Evolutionary conservation across 2,113 vertebrate species (phyloP), one percentile per base, ranked within the genome.

Genomic region (Tonatia bakeri): DNA sequence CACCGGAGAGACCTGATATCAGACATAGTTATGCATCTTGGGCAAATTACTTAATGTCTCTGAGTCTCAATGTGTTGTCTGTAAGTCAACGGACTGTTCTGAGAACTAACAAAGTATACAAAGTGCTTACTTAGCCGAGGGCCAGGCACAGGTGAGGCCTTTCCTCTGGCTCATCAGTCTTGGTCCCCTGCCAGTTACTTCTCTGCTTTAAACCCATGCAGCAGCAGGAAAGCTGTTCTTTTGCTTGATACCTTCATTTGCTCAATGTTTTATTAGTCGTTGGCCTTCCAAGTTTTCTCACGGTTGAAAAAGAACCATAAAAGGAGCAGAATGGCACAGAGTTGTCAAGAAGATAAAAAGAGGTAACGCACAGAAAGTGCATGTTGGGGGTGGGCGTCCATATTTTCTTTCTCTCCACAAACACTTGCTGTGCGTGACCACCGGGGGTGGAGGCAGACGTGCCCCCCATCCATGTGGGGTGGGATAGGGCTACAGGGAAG

Each of bases 241-340:
- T 69, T 76, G 43, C 38, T 50, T 93, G 28, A 33, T 87, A 80
- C 14, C 69, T 91, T 96, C 38, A 67, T 80, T 94, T 72, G 31
- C 87, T 95, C 56, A 89, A 70, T 43, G 72, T 92, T 95, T 94
- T 75, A 79, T 64, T 19, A 65, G 15, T 83, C 84, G 40, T 38
- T 20, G 31, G 65, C 85, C 70, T 90, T 67, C 40, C 45, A 3
- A 38, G 47, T 70, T 86, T 64, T 95, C 82, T 22, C 45, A 77
- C 31, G 91, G 28, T 22, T 93, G 70, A 47, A 94, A 86, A 61
- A 84, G 26, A 61, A 83, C 16, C 7, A 17, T 8, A 11, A 67
- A 28, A 43, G 83, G 86, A 92, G 13, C 22, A 85, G 52, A 80
- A 47, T 70, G 54, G 7, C 14, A 22, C 20, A 19, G n/a, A 45